Base-by-base conservation (phyloP, 2,113 vertebrate species). In the Psammodynastes pulverulentus region DNA sequence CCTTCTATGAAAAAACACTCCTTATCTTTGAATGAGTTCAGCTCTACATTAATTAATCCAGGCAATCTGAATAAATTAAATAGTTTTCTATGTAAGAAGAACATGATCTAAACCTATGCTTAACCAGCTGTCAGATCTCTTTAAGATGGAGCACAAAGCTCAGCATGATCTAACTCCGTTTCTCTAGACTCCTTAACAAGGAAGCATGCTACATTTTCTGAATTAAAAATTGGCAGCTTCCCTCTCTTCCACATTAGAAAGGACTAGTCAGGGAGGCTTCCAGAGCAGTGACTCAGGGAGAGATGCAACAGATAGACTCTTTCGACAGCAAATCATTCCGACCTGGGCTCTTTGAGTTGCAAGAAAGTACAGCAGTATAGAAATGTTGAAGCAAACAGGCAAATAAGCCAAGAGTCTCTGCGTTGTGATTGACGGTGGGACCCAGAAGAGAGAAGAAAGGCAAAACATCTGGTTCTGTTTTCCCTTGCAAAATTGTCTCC, bases 401-500 rank as follows among this genome's bases (percentile, higher is more conserved):
- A 79, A 79, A 79, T 43, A 79, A 79, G 72, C 72, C 9, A 79
- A 79, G 43, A 21, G 34, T 79, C 72, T 79, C 17, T 1, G 3
- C 19, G 9, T 79, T 86, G 91, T 96, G 96, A 93, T 94, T 94
- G 96, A 97, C 95, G 85, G 88, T 95, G 92, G 95, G 96, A 91
- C 7, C 23, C 95, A 96, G 96, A 94, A 95, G 93, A 94, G 94
- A 93, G 97, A 95, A 94, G 91, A 94, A 97, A 97, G 95, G 93
- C 96, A 84, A 86, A 93, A 95, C 97, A 98, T 98, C 97, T 98
- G 98, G 97, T 97, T 98, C 97, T 86, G 1, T 96, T 98, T 98
- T 84, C 93, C 93, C 96, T 96, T 94, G 96, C 96, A 96, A 97
- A 97, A 98, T 97, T 97, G 97, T 98, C 98, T 98, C 91, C 79